Conservation (phyloP, 2,113 vertebrate species). For the Sander vitreus region DNA sequence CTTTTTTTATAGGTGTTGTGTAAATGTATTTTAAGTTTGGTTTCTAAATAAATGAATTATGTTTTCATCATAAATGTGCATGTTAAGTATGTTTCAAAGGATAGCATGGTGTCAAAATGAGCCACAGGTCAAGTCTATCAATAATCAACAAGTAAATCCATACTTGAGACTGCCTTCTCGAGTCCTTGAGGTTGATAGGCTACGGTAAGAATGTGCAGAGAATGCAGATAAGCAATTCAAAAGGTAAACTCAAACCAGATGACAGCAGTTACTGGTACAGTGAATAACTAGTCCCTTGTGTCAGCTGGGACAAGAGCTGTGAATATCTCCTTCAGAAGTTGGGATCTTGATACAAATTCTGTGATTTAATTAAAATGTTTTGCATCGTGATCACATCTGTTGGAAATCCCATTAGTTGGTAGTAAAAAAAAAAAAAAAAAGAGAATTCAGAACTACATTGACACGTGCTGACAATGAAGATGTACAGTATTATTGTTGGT, state of each 20-base stretch:
- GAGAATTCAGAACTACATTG: too few relatives aligned
- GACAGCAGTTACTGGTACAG: background rate
- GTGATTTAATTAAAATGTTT: conserved; percentile 33
- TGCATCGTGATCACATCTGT: conserved; percentile 13
- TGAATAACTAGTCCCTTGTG: background rate
- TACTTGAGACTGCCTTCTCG: background rate
- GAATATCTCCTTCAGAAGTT: background rate
- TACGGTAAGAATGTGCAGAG: background rate
- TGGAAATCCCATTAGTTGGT: background rate
- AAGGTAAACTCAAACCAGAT: background rate
- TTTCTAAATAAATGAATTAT: background rate
- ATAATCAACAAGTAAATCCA: background rate
- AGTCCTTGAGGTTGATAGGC: background rate
- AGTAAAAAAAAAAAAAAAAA: background rate
- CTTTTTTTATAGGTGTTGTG: background rate
- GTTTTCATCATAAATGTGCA: too few relatives aligned
- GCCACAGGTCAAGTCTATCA: background rate
- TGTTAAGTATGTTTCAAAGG: background rate
- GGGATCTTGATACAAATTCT: background rate
- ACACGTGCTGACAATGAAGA: too few relatives aligned
- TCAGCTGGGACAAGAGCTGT: background rate
- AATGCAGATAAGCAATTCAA: background rate
- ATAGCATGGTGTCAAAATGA: background rate
- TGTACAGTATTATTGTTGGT: too few relatives aligned
- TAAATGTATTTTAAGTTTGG: background rate